A percentile compares a stretch with the other conserved stretches of the same genome.
These are phyloP conservation scores for Zaprionus capensis DNA, from an alignment of 1,140 invertebrate species.

Conservation along the genomic window DNA sequence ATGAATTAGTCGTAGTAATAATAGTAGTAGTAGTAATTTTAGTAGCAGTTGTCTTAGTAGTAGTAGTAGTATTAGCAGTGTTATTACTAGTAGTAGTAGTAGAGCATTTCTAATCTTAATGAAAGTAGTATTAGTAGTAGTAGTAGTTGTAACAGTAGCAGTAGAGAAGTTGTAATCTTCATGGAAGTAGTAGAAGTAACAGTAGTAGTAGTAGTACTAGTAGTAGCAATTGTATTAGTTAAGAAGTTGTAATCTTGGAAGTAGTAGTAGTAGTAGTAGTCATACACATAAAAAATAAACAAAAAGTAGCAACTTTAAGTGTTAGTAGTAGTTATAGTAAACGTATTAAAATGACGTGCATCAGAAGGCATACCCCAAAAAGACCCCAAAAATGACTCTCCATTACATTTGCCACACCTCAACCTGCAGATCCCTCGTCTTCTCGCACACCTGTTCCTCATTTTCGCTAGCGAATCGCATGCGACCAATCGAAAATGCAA, in stretches of 20 bases:
- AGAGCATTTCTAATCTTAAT: too few relatives aligned
- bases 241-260: background rate
- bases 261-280: background rate
- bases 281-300: background rate
- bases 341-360: background rate
- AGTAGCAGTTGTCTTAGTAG: background rate
- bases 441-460: slow-evolving; percentile 7
- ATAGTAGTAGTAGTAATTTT: background rate
- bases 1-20: too few relatives aligned
- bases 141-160: background rate
- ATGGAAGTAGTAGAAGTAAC: background rate
- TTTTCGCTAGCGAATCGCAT: slow-evolving; percentile 33
- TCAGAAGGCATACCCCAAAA: background rate
- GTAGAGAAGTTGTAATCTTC: background rate
- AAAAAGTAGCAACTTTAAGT: background rate
- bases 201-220: background rate
- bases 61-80: background rate
- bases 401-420: background rate
- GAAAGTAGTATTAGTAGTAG: background rate
- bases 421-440: background rate
- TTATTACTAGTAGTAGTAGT: background rate
- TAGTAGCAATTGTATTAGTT: too few relatives aligned
- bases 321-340: background rate
- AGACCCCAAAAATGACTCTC: background rate
- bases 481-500: slow-evolving; percentile 48